Percentiles rank a stretch among this genome's conserved stretches.
phyloP scores from a whole-genome alignment of 2,113 vertebrate species.

The Apodemus sylvaticus region DNA sequence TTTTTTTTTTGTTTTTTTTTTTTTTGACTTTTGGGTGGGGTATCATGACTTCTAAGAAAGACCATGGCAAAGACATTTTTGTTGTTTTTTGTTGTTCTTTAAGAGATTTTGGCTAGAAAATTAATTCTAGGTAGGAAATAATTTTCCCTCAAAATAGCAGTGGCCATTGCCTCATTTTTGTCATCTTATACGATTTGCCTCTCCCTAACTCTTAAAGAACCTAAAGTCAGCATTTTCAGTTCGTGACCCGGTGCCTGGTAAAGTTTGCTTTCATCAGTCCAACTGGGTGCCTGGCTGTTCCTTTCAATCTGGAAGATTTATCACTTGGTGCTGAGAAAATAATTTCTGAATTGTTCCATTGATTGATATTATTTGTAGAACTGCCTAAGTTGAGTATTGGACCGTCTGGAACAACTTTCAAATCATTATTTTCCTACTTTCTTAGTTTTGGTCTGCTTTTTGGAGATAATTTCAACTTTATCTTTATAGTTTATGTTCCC shows the following conservation, averaged over 20 bases:
- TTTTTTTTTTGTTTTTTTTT: background rate
- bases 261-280: no score
- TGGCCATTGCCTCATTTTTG: background rate
- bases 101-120: constrained; percentile 40
- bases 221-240: no score
- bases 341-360: no score
- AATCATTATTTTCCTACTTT: background rate
- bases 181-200: no score
- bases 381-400: no score
- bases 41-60: background rate
- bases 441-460: constrained; percentile 2
- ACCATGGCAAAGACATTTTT: background rate
- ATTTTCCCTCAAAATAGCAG: background rate
- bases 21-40: background rate
- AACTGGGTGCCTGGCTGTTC: no score
- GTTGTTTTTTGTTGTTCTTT: background rate
- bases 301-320: no score
- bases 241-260: no score
- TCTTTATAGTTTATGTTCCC: background rate
- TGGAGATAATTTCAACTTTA: background rate
- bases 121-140: constrained; percentile 35
- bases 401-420: background rate
- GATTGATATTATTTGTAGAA: no score
- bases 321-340: no score
- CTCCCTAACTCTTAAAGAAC: no score